Base-by-base conservation (phyloP, 2,797 vertebrate genomes). In the Leptatherina wallacei region DNA sequence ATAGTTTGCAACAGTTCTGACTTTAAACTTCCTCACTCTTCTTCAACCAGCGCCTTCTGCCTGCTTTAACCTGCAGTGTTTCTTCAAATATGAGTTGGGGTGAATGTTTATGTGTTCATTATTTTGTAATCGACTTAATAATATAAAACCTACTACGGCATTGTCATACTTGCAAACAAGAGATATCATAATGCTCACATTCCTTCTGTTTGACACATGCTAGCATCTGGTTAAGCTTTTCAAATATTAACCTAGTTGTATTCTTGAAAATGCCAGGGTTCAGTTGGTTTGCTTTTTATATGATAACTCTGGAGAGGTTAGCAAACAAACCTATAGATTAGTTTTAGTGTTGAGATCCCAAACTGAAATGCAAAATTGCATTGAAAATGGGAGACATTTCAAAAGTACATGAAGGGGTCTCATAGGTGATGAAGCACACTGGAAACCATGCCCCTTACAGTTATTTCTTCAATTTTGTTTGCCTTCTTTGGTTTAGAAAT, bases 111-210 rank as follows among this genome's bases (percentile, higher is more conserved):
- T 29, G 30, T 30, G 4, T 6, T 29, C 1, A 0, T 27, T 27
- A 3, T 54, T 54, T 24, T 54, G 12, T 49, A 61, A 65, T 52
- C 60, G 27, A n/a, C 61, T 63, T 64, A 12, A 52, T 59, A 60
- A 44, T 44, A 27, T 30, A 64, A 24, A 42, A 12, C 13, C 54
- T 63, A 22, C 66, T 82, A 71, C 54, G 5, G 4, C 32, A 35
- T 35, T 66, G 32, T 38, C 13, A 22, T 36, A 54, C 60, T 70
- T 61, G 29, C 33, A 59, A 65, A 65, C 60, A 61, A 4, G 60
- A 35, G 22, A 13, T 29, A 40, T 30, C 0, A 22, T 47, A 4
- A 16, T 44, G 61, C 20, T 49, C 40, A 56, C 3, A 35, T 0
- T 40, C 18, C 14, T 35, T 11, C 13, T 57, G 12, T 29, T 10